Base-by-base conservation (phyloP, 2,797 vertebrate genomes). In the Pseudocheirus occidentalis region DNA sequence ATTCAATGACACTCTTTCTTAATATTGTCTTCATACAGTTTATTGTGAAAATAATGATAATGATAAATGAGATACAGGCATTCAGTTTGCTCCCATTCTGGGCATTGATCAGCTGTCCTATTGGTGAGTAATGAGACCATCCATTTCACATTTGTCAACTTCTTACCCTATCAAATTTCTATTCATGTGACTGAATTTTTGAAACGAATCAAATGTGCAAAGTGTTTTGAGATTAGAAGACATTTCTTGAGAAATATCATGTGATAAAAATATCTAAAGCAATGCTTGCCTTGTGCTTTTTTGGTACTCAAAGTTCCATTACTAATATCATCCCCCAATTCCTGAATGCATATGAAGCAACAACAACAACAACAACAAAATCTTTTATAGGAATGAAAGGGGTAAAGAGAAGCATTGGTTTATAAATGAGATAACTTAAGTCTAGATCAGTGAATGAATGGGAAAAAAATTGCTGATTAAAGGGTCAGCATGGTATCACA, bases 71-170 rank as follows among this genome's bases (percentile, higher is more conserved):
- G 40, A 81, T 66, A 12, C 2, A 24, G 40, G 3, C 31, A 31
- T n/a, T 91, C 53, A 93, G 92, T 54, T 91, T 95, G 81, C 46
- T 91, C 92, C 2, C 73, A 46, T 46, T 81, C n/a, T 46, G 7
- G 7, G 2, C 0, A 96, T 95, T 95, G 87, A 93, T 91, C 0
- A 14, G 1, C 87, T 34, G 50, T 93, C 94, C 27, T 81, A 29
- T 95, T 92, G 95, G 81, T 50, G 94, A 96, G 97, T 89, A 73
- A 96, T 91, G 24, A 11, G 56, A 55, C 62, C 57, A 0, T 93
- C 94, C 93, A 94, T 46, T 95, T 95, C 66, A 92, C 56, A 95
- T 94, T 95, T 95, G 95, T 96, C 95, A 96, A 96, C 94, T 94
- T 94, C 95, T 95, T 97, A 96, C 54, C 62, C 81, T 46, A 27